phyloP scores from a whole-genome alignment of 2,113 vertebrate genomes.

The Cyrtonyx montezumae region DNA sequence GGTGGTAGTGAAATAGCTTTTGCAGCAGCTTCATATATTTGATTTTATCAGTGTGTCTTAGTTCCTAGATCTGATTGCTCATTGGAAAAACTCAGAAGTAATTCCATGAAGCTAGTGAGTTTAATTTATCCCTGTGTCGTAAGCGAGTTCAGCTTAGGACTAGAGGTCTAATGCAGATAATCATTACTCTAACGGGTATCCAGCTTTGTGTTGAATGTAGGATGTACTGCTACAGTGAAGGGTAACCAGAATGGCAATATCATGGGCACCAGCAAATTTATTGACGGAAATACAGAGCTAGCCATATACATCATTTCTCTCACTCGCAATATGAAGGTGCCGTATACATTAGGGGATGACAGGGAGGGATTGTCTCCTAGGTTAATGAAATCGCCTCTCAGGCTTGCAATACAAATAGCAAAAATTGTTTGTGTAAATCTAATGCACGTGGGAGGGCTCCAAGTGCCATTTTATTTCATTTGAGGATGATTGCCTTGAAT shows the following conservation, averaged over 20 bases:
- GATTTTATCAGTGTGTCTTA: constrained; percentile 48
- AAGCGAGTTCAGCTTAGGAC: constrained; percentile 8
- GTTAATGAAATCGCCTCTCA: neutral
- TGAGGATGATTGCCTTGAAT: neutral
- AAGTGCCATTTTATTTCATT: neutral
- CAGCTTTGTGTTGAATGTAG: neutral
- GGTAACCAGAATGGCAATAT: neutral
- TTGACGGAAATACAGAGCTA: neutral
- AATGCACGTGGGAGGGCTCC: neutral
- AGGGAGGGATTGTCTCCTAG: neutral
- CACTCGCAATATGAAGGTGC: neutral
- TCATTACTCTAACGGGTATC: constrained; percentile 26
- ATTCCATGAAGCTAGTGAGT: constrained; percentile 26
- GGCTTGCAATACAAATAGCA: neutral
- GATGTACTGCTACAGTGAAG: neutral
- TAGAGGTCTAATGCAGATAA: constrained; percentile 27
- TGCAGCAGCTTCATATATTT: constrained; percentile 32
- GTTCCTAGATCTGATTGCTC: constrained; percentile 35
- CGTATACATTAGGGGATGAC: neutral
- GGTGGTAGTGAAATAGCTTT: constrained; percentile 33
- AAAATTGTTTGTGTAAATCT: neutral
- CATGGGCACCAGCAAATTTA: neutral
- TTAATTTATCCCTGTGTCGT: constrained; percentile 45
- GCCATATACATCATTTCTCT: neutral
- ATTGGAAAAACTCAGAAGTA: constrained; percentile 50